Evolutionary conservation across 2,888 invertebrate genomes (phyloP), one percentile per base, ranked within the genome.

Genomic region (Rhamnusium bicolor): DNA sequence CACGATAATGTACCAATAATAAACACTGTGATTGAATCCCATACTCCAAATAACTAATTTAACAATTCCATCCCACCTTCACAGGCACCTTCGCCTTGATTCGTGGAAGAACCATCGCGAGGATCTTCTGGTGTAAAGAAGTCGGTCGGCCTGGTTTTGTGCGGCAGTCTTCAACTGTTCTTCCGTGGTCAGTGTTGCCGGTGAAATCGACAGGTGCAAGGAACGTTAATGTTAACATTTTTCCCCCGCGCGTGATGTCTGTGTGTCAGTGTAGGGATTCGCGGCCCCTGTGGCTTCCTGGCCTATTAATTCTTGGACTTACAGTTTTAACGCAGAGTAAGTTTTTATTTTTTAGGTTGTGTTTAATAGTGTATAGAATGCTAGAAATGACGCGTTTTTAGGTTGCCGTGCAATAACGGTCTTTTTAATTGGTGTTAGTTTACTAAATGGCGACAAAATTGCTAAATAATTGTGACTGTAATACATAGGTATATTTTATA

Each of bases 101-200:
- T 66, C 56, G 58, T 56, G 54, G 72, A 66, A 60, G 65, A 67
- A 56, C 73, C 68, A 51, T 67, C 72, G 63, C 75, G 72, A 70
- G 74, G 73, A 71, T 80, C 77, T 75, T 75, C 76, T 71, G 72
- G 76, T 74, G 77, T 75, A 72, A 77, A 73, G 74, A 79, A 79
- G 78, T 79, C 80, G 77, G 76, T 73, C 78, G 80, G 77, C 78
- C 80, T 79, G 77, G 76, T 80, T 77, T 77, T 65, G 16, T 71
- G 61, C 77, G 73, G 60, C 77, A 77, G 76, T 76, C 76, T 76
- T 79, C 78, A 74, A 72, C 76, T 69, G 77, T 75, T 73, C 71
- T 73, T 75, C 73, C 65, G 63, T 69, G 75, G 75, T 79, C 75
- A 80, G 79, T 80, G 79, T 78, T 75, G 74, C 72, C 79, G 76